These are phyloP conservation scores for Scolopax rusticola DNA, from an alignment of 2,797 vertebrate genomes.

Conservation along the genomic window DNA sequence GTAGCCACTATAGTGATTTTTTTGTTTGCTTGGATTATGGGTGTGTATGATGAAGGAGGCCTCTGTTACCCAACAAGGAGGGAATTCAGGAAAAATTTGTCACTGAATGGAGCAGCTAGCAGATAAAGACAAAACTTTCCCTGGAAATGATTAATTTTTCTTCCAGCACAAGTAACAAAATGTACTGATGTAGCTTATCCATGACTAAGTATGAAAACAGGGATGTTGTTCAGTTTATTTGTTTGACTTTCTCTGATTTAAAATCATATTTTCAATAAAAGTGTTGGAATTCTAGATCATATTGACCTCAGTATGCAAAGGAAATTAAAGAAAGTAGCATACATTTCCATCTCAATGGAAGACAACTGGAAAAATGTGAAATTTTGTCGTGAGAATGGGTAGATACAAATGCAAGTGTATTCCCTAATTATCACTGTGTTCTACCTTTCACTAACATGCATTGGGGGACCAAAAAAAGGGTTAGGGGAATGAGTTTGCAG, in stretches of 20 bases:
- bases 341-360: neutral
- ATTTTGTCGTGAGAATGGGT: neutral
- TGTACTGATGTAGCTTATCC: neutral
- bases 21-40: slow-evolving; percentile 52
- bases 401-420: neutral
- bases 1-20: slow-evolving; percentile 27
- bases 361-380: neutral
- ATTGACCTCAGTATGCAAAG: neutral
- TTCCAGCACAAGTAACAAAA: slow-evolving; percentile 9
- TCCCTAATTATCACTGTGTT: neutral
- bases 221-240: neutral
- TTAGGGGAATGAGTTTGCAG: neutral
- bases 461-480: no score
- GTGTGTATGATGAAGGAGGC: neutral
- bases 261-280: neutral
- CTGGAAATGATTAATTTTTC: slow-evolving; percentile 1
- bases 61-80: slow-evolving; percentile 44
- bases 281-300: neutral
- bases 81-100: slow-evolving; percentile 38
- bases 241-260: neutral
- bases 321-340: neutral
- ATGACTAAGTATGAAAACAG: neutral
- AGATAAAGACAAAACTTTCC: slow-evolving; percentile 6
- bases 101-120: neutral
- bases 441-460: neutral